Percentiles rank a stretch among this genome's conserved stretches.
These are phyloP conservation scores for Macroramphosus scolopax DNA, from an alignment of 2,797 vertebrate species.

Conservation along the genomic window DNA sequence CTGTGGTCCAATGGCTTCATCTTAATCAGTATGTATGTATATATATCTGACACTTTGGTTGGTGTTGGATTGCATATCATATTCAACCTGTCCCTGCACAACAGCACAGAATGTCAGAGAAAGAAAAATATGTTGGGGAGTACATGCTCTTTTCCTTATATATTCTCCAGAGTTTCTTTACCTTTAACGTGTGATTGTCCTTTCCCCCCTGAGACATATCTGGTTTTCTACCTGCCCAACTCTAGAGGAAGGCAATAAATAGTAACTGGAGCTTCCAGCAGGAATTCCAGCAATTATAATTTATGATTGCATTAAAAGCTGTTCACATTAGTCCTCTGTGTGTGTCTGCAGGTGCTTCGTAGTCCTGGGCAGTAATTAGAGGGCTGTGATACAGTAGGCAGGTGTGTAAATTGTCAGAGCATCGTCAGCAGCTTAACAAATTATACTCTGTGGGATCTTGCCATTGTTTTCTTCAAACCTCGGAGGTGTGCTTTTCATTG, in stretches of 20 bases:
- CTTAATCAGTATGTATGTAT: slow-evolving; percentile 38
- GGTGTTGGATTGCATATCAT: slow-evolving; percentile 13
- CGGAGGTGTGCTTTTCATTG: no score
- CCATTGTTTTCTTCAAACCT: no score
- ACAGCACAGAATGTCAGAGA: slow-evolving; percentile 3
- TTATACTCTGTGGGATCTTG: no score
- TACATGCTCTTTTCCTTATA: slow-evolving; percentile 2
- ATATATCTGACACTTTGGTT: slow-evolving; percentile 46
- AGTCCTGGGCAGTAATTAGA: no score
- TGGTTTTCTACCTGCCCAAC: slow-evolving; percentile 50
- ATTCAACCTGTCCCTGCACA: slow-evolving; percentile 42
- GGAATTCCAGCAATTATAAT: slow-evolving; percentile 1
- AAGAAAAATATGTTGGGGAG: slow-evolving; percentile 9
- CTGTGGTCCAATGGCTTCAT: slow-evolving; percentile 18
- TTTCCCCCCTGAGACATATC: slow-evolving; percentile 33
- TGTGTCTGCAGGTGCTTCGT: not conserved
- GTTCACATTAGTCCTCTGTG: slow-evolving; percentile 7
- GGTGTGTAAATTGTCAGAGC: no score
- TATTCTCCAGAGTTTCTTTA: slow-evolving; percentile 13
- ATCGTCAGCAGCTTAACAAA: no score
- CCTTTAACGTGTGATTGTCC: slow-evolving; percentile 16
- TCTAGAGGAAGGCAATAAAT: slow-evolving; percentile 24
- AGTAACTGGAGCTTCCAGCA: not conserved
- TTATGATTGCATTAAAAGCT: slow-evolving; percentile 14
- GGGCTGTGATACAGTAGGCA: no score